Evolutionary conservation across 64 coral and sea anemone species (phyloP), one percentile per base, ranked within the genome.

Genomic region (Anthopleura sola): DNA sequence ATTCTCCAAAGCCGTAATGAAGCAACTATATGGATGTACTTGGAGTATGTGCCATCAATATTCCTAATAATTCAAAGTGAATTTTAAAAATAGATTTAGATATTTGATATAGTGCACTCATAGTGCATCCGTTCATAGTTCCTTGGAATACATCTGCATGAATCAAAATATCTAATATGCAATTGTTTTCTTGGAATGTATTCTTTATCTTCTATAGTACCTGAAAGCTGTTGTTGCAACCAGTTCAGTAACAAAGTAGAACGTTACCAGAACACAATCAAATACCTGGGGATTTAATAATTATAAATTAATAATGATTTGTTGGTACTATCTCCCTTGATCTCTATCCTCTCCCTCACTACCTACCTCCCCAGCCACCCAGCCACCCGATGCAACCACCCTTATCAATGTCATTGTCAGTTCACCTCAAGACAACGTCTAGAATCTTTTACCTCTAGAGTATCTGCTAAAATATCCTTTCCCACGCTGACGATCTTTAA

Each of bases 1-100:
- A 68, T 53, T 32, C 89, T 54, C 89, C 89, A 91, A 31, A 84
- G 85, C 49, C 89, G 71, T 36, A 91, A 75, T 24, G 80, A 60
- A 20, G 85, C 89, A 74, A 91, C 71, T 62, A 91, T 86, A 51
- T 91, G 89, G 5, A 91, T 40, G 50, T 91, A 91, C 84, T 86
- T 91, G 26, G 89, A 55, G 53, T 91, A 91, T 1, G 75, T 78
- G 0, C 32, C 85, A 0, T 37, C 16, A 23, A 86, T 37, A 39
- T 84, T 74, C 7, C 88, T 90, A 50, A 78, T 39, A 84, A 39
- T 24, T 29, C 1, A 71, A 33, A 71, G 33, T 0, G 20, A 24
- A n/a, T n/a, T n/a, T n/a, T n/a, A n/a, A n/a, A n/a, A n/a, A n/a
- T n/a, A n/a, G n/a, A n/a, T n/a, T n/a, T n/a, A n/a, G n/a, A n/a